Evolutionary conservation across 1,140 invertebrate species (phyloP).

Genomic region (Calliopsis andreniformis): DNA sequence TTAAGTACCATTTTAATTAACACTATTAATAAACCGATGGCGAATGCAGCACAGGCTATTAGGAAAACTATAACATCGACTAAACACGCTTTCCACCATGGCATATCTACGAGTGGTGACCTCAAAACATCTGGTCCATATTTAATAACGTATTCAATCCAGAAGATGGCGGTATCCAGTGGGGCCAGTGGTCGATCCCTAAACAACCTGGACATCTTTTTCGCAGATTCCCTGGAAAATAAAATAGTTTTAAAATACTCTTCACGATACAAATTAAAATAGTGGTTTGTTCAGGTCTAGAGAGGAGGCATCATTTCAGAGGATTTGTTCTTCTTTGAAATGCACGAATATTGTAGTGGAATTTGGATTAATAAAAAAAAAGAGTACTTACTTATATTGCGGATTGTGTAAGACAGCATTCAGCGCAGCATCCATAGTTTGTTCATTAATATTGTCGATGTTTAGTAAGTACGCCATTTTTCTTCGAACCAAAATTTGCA

Average conservation of each 20-base stretch:
- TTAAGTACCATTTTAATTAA: not conserved
- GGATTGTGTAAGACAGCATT: slow-evolving; percentile 66
- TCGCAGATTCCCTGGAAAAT: slow-evolving; percentile 57
- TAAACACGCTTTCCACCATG: slow-evolving; percentile 78
- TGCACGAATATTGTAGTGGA: too few species aligned
- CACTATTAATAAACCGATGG: too few species aligned
- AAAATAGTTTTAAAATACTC: too few species aligned
- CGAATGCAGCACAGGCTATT: not conserved
- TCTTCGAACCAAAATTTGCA: slow-evolving; percentile 57
- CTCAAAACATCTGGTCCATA: slow-evolving; percentile 80
- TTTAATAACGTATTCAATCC: slow-evolving; percentile 83
- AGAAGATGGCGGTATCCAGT: slow-evolving; percentile 82
- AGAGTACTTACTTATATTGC: slow-evolving; percentile 64
- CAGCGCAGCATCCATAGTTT: slow-evolving; percentile 65
- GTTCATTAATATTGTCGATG: slow-evolving; percentile 59
- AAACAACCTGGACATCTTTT: slow-evolving; percentile 57
- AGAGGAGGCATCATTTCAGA: too few species aligned
- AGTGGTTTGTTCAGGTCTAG: too few species aligned
- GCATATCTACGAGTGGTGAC: slow-evolving; percentile 70
- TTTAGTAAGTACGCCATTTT: slow-evolving; percentile 68
- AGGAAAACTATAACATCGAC: slow-evolving; percentile 72
- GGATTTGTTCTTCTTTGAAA: too few species aligned
- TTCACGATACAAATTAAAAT: too few species aligned
- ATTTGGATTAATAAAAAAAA: too few species aligned
- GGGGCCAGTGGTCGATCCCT: slow-evolving; percentile 78